A percentile compares a stretch with the other conserved stretches of the same genome.
phyloP scores from a whole-genome alignment of 2,113 vertebrate species.

The Cryptotis parvus region DNA sequence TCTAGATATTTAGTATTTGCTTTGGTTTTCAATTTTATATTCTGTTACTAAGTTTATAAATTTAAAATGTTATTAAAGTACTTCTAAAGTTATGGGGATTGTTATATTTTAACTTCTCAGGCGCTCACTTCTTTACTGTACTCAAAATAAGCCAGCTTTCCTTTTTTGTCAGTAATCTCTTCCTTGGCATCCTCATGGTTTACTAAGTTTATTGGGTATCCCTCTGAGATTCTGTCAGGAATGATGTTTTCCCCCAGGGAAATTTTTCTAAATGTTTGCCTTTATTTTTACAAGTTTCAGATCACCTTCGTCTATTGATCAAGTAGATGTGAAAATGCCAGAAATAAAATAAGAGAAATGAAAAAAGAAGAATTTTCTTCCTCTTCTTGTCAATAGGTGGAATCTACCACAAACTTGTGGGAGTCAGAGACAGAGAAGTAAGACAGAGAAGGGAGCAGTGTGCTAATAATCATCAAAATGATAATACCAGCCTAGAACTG shows the following conservation, averaged over 20 bases:
- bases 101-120: conserved; percentile 21
- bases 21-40: conserved; percentile 52
- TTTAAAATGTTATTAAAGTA: conserved; percentile 23
- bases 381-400: no score
- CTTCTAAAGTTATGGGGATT: background rate
- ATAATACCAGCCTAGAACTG: no score
- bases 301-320: background rate
- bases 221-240: background rate
- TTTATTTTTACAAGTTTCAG: conserved; percentile 1
- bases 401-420: no score
- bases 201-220: background rate
- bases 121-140: background rate
- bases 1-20: conserved; percentile 47
- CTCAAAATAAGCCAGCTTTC: background rate
- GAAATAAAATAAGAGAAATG: background rate
- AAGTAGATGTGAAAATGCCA: background rate
- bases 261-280: conserved; percentile 3
- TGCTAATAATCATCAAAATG: no score
- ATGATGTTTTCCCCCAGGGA: background rate
- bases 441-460: no score
- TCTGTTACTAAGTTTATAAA: conserved; percentile 39
- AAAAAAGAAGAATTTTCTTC: no score
- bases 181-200: background rate
- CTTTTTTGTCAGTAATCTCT: conserved; percentile 36
- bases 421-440: no score